Conservation (phyloP, 2,797 vertebrate species). For the Trichosurus vulpecula region DNA sequence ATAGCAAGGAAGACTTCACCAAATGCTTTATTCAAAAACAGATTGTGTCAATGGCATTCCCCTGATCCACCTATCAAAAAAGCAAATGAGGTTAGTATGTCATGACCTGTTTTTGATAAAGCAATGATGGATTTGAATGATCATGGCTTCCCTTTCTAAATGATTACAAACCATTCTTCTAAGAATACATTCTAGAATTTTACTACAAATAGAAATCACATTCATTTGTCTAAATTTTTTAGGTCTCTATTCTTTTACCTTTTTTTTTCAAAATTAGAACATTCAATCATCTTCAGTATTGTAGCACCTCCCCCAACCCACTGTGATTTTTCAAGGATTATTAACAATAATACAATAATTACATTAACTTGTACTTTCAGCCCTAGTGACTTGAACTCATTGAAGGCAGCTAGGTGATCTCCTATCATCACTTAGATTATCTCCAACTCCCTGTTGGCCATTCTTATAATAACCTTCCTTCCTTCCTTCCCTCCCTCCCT, state of each 20-base stretch:
- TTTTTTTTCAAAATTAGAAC: not conserved
- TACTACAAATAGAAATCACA: not conserved
- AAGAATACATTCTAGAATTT: not conserved
- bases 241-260: too few species aligned
- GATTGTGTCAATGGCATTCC: not conserved
- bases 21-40: not conserved
- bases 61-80: not conserved
- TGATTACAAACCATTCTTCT: not conserved
- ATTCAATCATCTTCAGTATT: not conserved
- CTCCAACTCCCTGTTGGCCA: not conserved
- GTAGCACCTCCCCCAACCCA: not conserved
- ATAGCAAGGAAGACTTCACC: not conserved
- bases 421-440: not conserved
- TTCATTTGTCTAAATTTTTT: too few species aligned
- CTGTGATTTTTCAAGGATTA: not conserved
- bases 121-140: not conserved
- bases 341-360: not conserved
- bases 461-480: not conserved
- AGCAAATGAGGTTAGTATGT: not conserved
- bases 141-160: not conserved
- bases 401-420: not conserved
- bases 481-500: too few species aligned
- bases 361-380: not conserved
- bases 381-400: not conserved
- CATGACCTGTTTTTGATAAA: not conserved